Base-by-base conservation (phyloP, 2,113 vertebrate genomes). In the Thryonomys swinderianus region DNA sequence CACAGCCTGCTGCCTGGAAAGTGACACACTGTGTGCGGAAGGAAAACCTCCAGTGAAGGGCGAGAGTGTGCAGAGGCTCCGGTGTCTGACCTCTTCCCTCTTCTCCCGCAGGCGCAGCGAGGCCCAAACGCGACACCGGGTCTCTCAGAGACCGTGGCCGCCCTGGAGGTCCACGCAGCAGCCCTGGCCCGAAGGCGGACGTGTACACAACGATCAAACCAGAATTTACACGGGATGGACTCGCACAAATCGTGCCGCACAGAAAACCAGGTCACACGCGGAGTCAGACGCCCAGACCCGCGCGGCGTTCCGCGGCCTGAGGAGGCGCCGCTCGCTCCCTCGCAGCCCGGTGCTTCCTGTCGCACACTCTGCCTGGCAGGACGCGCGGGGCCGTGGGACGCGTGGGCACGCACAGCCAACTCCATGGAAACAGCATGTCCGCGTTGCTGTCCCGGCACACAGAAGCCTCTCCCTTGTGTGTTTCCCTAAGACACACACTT, bases 401-500 rank as follows among this genome's bases (percentile, higher is more conserved):
- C 76, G 48, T 20, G 67, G 40, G 73, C 37, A 51, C 0, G 9
- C 48, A 86, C 51, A 78, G 48, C 74, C 62, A 62, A 69, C 30
- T 79, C 62, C 30, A 87, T 80, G 67, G 90, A 90, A 94, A 40
- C 45, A 59, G 51, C 83, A 13, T 45, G 32, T 93, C 27, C 74
- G 48, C n/a, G 88, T 42, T 62, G 76, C 34, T 40, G 2, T 90
- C 89, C 61, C 74, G 71, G 4, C 53, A 18, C 83, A 86, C 67
- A 86, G 37, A 18, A 64, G 71, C 34, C 92, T 97, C 55, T 34
- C 17, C 79, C 40, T 10, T 73, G 18, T 93, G 40, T 57, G 40
- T 61, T 90, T 85, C 81, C 13, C 6, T 79, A 86, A 95, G 64
- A 95, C n/a, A 89, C 27, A 96, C 27, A 9, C 4, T 57, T 91